phyloP scores from a whole-genome alignment of 2,113 vertebrate genomes.

The Odontophorus gujanensis region DNA sequence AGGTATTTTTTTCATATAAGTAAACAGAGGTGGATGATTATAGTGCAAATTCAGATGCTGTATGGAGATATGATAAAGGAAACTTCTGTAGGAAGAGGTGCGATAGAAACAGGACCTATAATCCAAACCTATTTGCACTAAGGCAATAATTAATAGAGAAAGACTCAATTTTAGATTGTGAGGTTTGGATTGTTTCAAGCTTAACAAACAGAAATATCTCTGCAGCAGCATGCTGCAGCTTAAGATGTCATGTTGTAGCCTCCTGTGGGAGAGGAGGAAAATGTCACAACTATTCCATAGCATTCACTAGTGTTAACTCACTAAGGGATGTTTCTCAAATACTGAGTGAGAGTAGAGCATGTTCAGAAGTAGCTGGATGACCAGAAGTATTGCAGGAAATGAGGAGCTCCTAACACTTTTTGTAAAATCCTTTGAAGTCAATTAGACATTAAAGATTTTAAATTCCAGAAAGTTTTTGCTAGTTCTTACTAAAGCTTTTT shows the following conservation, averaged over 20 bases:
- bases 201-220: constrained; percentile 11
- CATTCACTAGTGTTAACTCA: background rate
- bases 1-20: background rate
- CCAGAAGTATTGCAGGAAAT: background rate
- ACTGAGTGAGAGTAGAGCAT: background rate
- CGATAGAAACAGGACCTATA: background rate
- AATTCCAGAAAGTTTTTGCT: constrained; percentile 64
- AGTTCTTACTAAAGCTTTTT: constrained; percentile 54
- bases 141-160: background rate
- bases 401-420: background rate
- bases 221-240: background rate
- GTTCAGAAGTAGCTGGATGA: background rate
- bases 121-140: background rate
- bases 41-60: background rate
- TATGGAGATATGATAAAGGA: background rate
- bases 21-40: background rate
- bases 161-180: background rate
- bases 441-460: constrained; percentile 62
- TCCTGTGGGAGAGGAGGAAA: background rate
- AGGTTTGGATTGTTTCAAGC: constrained; percentile 24
- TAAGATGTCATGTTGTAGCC: background rate
- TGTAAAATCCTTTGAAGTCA: constrained; percentile 32
- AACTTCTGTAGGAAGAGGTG: background rate
- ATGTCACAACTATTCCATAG: background rate
- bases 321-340: background rate